A percentile compares a stretch with the other conserved stretches of the same genome.
These are phyloP conservation scores for Polyommatus iphigenia DNA, from an alignment of 2,888 invertebrate species.

Conservation along the genomic window DNA sequence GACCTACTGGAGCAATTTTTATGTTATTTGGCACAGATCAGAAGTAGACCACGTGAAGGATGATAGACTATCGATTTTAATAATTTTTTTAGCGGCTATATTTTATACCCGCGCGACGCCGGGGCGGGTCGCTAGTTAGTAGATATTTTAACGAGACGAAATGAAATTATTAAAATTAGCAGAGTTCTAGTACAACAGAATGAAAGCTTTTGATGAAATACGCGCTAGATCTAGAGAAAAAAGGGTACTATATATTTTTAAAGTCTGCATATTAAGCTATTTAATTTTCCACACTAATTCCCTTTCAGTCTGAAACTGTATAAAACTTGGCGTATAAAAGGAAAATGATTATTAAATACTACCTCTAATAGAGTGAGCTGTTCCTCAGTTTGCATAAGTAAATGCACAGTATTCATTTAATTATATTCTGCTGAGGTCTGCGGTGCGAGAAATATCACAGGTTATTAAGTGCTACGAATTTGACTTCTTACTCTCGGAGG, in stretches of 20 bases:
- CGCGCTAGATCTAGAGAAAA: neutral
- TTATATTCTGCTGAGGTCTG: slow-evolving; percentile 40
- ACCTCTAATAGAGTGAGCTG: slow-evolving; percentile 33
- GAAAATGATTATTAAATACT: slow-evolving; percentile 31
- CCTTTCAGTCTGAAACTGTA: neutral
- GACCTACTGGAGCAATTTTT: too few relatives aligned
- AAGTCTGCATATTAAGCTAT: slow-evolving; percentile 5
- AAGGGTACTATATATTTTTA: neutral
- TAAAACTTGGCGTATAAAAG: slow-evolving; percentile 23
- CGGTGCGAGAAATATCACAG: slow-evolving; percentile 33
- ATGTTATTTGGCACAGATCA: too few relatives aligned
- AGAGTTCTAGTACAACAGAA: neutral
- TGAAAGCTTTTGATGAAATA: neutral
- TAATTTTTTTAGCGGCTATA: too few relatives aligned
- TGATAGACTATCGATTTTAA: too few relatives aligned
- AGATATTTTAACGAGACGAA: neutral
- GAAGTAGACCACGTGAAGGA: too few relatives aligned
- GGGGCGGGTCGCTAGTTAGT: too few relatives aligned
- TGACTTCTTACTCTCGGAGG: neutral
- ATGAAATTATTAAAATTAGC: neutral
- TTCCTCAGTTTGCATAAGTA: slow-evolving; percentile 32
- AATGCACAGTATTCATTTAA: slow-evolving; percentile 41
- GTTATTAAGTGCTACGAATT: slow-evolving; percentile 28
- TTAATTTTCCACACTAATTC: slow-evolving; percentile 21
- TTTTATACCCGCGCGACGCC: too few relatives aligned